Conservation (phyloP, 2,113 vertebrate genomes). For the Ploceus nigricollis region DNA sequence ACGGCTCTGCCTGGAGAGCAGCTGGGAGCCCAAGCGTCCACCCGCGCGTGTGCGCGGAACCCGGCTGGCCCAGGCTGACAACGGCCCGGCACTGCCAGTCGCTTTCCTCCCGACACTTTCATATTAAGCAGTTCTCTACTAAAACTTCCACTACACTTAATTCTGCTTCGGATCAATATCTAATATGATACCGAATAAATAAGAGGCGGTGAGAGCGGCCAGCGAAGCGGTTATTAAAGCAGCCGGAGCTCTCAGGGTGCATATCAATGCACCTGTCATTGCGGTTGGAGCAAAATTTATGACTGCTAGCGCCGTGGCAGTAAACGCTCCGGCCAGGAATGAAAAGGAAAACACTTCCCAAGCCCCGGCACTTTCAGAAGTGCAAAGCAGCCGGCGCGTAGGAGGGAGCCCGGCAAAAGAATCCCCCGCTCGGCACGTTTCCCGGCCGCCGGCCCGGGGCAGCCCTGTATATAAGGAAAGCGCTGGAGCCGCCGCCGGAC, state of each 20-base stretch:
- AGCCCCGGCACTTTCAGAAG: constrained; percentile 83
- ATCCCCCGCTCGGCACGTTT: constrained; percentile 82
- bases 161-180: constrained; percentile 79
- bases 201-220: constrained; percentile 75
- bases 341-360: constrained; percentile 87
- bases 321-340: constrained; percentile 90
- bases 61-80: not conserved
- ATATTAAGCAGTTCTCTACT: constrained; percentile 43
- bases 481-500: not conserved
- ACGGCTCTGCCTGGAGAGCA: not conserved
- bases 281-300: constrained; percentile 95
- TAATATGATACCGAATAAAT: constrained; percentile 83
- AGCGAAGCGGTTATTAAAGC: constrained; percentile 84
- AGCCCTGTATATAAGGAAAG: constrained; percentile 75
- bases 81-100: not conserved
- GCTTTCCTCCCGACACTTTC: not conserved
- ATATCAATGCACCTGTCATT: constrained; percentile 99
- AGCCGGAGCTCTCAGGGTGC: constrained; percentile 84
- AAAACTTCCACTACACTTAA: constrained; percentile 78
- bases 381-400: constrained; percentile 89
- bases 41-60: not conserved
- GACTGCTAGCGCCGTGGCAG: constrained; percentile 85
- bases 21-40: not conserved
- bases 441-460: constrained; percentile 56
- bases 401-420: constrained; percentile 92